Evolutionary conservation across 2,797 vertebrate species (phyloP).

Genomic region (Neosilurus hyrtlii): DNA sequence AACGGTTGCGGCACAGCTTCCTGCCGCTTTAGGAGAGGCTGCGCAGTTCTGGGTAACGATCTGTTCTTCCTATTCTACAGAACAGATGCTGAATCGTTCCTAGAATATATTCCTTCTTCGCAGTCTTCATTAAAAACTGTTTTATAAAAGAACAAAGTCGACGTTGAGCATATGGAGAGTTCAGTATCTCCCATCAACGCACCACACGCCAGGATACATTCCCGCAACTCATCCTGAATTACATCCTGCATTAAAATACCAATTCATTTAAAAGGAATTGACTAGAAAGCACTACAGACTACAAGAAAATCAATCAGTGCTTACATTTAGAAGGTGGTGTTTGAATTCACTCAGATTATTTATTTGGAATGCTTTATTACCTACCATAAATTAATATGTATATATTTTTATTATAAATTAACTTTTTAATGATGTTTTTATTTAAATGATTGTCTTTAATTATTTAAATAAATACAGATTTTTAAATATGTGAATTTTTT

Average conservation of each 20-base stretch:
- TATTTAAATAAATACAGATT: background rate
- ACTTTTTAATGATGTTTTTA: background rate
- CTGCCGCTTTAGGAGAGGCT: constrained; percentile 6
- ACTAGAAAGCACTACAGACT: background rate
- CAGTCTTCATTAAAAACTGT: constrained; percentile 8
- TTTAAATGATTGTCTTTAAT: background rate
- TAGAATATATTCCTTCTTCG: background rate
- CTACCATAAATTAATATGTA: background rate
- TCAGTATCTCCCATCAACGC: background rate
- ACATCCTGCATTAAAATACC: background rate
- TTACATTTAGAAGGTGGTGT: background rate
- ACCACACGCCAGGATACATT: too few relatives aligned
- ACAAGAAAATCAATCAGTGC: background rate
- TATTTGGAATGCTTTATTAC: background rate
- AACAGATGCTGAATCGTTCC: background rate
- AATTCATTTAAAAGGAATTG: background rate
- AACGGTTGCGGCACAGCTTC: constrained; percentile 22
- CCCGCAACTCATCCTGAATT: background rate
- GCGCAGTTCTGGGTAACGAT: background rate
- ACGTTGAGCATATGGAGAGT: background rate
- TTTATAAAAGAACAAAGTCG: constrained; percentile 1
- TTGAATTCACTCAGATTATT: background rate
- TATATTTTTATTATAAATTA: background rate
- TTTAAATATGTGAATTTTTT: background rate
- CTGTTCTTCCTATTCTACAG: background rate